phyloP scores from a whole-genome alignment of 2,888 invertebrate species.

The Hylaea fasciaria region DNA sequence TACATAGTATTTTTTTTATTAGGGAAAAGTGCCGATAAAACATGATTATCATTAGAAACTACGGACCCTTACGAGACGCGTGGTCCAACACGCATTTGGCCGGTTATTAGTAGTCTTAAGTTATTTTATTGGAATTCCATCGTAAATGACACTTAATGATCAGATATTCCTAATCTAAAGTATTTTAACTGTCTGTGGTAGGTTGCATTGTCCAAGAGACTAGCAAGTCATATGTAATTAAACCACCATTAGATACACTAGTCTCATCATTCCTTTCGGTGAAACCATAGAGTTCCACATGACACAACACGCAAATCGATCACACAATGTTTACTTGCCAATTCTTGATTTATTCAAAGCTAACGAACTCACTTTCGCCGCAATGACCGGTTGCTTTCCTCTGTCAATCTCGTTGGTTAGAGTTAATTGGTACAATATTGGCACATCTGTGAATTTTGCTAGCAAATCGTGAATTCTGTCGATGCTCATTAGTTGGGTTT shows the following conservation, averaged over 20 bases:
- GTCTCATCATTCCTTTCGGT: not conserved
- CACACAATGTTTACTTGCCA: constrained; percentile 34
- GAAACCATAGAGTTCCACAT: constrained; percentile 4
- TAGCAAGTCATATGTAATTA: not conserved
- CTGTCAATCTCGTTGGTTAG: constrained; percentile 68
- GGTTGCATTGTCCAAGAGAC: not conserved
- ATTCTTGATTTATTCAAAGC: constrained; percentile 55
- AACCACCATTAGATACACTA: not conserved
- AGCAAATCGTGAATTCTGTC: not conserved
- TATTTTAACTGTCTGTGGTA: not conserved
- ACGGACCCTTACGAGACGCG: no score
- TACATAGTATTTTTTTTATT: no score
- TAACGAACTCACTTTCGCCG: constrained; percentile 67
- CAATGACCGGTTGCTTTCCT: constrained; percentile 67
- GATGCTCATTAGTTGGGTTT: not conserved
- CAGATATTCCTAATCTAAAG: constrained; percentile 42
- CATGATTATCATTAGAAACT: no score
- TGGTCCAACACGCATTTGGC: not conserved
- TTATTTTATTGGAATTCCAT: constrained; percentile 46
- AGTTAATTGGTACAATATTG: constrained; percentile 66
- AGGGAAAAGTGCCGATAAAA: no score
- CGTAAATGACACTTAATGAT: constrained; percentile 56
- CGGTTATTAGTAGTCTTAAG: constrained; percentile 40
- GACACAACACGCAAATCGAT: constrained; percentile 21
- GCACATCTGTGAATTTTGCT: constrained; percentile 6